Conservation (phyloP, 2,797 vertebrate species). For the Lagocephalus sceleratus region DNA sequence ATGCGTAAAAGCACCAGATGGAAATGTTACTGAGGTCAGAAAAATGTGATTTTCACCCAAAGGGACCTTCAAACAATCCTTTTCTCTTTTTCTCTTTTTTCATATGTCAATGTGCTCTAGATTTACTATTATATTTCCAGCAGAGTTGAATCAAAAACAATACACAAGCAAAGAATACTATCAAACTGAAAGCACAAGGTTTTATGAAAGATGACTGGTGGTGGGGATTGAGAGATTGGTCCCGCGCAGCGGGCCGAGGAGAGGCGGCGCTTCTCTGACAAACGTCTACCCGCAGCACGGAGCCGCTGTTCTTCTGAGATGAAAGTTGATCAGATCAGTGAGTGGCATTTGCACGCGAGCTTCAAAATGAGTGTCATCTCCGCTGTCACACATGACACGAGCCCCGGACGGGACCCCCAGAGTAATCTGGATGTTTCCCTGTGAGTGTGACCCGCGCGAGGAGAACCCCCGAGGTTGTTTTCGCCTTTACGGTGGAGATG, state of each 20-base stretch:
- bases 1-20: too few relatives aligned
- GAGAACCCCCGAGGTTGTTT: slow-evolving; percentile 41
- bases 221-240: slow-evolving; percentile 56
- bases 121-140: too few relatives aligned
- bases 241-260: slow-evolving; percentile 64
- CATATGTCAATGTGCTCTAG: too few relatives aligned
- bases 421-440: slow-evolving; percentile 56
- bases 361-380: slow-evolving; percentile 54
- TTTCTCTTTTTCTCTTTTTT: too few relatives aligned
- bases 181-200: slow-evolving; percentile 65
- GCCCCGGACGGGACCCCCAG: slow-evolving; percentile 55
- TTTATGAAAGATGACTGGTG: slow-evolving; percentile 64
- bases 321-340: slow-evolving; percentile 60
- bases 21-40: too few relatives aligned
- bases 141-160: too few relatives aligned
- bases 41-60: too few relatives aligned
- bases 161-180: slow-evolving; percentile 18
- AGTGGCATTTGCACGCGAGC: slow-evolving; percentile 63
- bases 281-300: slow-evolving; percentile 52
- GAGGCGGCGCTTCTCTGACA: slow-evolving; percentile 68
- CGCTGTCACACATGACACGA: slow-evolving; percentile 53
- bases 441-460: slow-evolving; percentile 9
- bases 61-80: too few relatives aligned
- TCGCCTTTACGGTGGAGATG: slow-evolving; percentile 34
- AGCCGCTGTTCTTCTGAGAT: slow-evolving; percentile 73